Conservation (phyloP, 2,113 vertebrate genomes). For the Gracilinanus agilis region DNA sequence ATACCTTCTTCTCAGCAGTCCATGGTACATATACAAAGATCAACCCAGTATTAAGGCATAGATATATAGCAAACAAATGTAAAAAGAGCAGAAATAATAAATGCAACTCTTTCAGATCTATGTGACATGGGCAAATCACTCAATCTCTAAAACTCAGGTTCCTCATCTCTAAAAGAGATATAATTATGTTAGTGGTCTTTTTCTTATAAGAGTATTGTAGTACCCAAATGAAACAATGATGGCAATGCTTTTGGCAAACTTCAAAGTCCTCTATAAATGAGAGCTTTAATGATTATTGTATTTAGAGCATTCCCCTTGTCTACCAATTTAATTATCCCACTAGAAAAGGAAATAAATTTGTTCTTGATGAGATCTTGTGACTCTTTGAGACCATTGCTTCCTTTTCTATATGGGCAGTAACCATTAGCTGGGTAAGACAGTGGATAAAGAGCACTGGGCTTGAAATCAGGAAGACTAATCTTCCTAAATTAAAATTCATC, state of each 20-base stretch:
- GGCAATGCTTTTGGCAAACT: background rate
- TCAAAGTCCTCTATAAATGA: background rate
- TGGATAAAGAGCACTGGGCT: background rate
- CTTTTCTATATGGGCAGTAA: background rate
- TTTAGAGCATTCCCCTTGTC: background rate
- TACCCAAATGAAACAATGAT: background rate
- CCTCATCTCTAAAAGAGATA: background rate
- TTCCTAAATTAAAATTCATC: background rate
- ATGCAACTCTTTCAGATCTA: background rate
- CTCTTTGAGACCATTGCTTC: background rate
- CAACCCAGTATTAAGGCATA: too few relatives aligned
- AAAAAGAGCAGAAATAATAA: too few relatives aligned
- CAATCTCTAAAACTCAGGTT: background rate
- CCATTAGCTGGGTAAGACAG: background rate
- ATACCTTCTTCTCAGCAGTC: too few relatives aligned
- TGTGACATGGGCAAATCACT: background rate
- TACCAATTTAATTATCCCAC: background rate
- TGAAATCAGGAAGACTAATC: background rate
- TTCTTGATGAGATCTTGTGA: background rate
- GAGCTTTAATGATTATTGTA: background rate
- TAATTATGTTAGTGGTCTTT: background rate
- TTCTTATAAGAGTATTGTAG: background rate
- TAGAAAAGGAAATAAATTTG: background rate
- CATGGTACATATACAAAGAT: too few relatives aligned
- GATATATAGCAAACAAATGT: too few relatives aligned